Evolutionary conservation across 2,797 vertebrate species (phyloP).

Genomic region (Pseudochaenichthys georgianus): DNA sequence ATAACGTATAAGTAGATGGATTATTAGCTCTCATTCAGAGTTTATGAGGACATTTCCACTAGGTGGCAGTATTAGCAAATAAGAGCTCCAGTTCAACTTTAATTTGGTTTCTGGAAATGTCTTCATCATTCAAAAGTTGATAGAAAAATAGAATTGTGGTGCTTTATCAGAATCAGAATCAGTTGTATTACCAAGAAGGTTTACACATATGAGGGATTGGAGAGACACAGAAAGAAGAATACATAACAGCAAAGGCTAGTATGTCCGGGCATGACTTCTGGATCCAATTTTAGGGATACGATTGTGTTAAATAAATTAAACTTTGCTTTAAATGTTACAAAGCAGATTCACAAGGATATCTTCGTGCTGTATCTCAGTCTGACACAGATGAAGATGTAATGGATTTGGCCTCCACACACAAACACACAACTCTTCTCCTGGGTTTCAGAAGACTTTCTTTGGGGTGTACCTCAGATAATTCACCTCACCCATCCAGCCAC

Average conservation of each 20-base stretch:
- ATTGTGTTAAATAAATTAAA: not conserved
- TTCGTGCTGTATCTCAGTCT: not conserved
- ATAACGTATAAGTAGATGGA: not conserved
- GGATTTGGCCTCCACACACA: not conserved
- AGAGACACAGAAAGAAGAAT: too few relatives aligned
- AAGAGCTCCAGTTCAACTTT: not conserved
- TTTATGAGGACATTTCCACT: constrained; percentile 4
- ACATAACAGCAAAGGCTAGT: not conserved
- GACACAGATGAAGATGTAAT: not conserved
- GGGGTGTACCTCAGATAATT: not conserved
- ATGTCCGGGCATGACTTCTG: not conserved
- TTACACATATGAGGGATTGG: too few relatives aligned
- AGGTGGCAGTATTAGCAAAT: constrained; percentile 41
- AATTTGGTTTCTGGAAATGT: not conserved
- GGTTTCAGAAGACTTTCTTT: not conserved
- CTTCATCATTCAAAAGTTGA: not conserved
- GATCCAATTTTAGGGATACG: not conserved
- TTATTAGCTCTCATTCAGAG: not conserved
- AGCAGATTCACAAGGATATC: not conserved
- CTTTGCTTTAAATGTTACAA: not conserved
- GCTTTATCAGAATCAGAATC: too few relatives aligned
- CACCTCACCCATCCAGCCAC: constrained; percentile 1
- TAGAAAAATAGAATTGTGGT: not conserved
- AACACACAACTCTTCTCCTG: not conserved
- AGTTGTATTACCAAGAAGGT: too few relatives aligned